Conservation (phyloP, 2,888 invertebrate genomes). For the Deroplatys truncata region DNA sequence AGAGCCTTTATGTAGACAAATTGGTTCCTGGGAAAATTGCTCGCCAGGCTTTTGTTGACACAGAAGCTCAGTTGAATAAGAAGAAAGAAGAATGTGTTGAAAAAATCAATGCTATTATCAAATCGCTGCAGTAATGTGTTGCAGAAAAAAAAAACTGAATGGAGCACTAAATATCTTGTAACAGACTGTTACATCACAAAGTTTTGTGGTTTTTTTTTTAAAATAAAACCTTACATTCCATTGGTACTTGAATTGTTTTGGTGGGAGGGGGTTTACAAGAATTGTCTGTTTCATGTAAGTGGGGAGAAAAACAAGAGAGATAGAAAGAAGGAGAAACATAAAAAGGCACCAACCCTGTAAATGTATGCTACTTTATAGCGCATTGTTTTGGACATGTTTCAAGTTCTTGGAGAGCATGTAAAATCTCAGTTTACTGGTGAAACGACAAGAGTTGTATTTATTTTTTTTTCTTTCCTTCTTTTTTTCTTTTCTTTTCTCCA, state of each 20-base stretch:
- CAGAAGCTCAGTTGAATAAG: constrained; percentile 50
- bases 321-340: too few relatives aligned
- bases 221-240: neutral
- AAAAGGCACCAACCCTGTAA: too few relatives aligned
- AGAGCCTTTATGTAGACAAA: constrained; percentile 56
- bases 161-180: neutral
- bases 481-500: too few relatives aligned
- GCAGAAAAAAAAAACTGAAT: neutral
- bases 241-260: neutral
- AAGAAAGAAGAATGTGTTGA: constrained; percentile 56
- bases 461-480: too few relatives aligned
- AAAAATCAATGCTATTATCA: constrained; percentile 49
- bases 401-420: too few relatives aligned
- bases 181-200: neutral
- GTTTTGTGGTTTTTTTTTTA: neutral
- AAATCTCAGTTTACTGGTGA: too few relatives aligned
- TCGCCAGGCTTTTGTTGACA: constrained; percentile 56
- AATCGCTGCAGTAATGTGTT: constrained; percentile 43
- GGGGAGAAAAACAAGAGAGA: too few relatives aligned
- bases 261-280: neutral
- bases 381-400: too few relatives aligned
- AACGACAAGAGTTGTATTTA: too few relatives aligned
- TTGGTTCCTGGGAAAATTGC: constrained; percentile 57
- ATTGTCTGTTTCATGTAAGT: too few relatives aligned
- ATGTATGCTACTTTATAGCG: too few relatives aligned